Percentiles rank a stretch among this genome's conserved stretches.
phyloP scores from a whole-genome alignment of 2,888 invertebrate genomes.

The Rhaphigaster nebulosa region DNA sequence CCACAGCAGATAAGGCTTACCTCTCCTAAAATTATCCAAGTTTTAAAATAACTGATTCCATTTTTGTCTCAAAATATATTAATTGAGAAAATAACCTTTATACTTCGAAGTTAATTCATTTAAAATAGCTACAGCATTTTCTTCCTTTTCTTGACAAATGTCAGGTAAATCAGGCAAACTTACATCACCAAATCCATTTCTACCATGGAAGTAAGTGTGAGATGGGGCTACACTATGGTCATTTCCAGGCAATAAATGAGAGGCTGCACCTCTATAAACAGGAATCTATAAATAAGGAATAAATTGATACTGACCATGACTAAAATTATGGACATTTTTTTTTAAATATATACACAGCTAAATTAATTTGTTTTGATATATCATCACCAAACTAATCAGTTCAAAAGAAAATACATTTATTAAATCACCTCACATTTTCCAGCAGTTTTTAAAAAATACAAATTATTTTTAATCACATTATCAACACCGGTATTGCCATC shows the following conservation, averaged over 20 bases:
- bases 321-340: neutral
- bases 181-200: constrained; percentile 65
- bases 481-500: constrained; percentile 81
- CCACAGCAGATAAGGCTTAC: constrained; percentile 76
- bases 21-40: constrained; percentile 61
- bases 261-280: constrained; percentile 76
- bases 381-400: neutral
- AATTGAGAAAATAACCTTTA: constrained; percentile 60
- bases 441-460: constrained; percentile 58
- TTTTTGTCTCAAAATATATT: neutral
- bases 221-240: constrained; percentile 49
- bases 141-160: constrained; percentile 59
- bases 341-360: neutral
- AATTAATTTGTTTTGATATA: neutral
- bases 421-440: constrained; percentile 59
- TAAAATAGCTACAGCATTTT: constrained; percentile 63
- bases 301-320: neutral
- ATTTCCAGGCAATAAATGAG: constrained; percentile 58
- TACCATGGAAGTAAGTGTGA: constrained; percentile 62
- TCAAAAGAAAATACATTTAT: neutral
- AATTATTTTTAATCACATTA: constrained; percentile 74
- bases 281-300: constrained; percentile 74
- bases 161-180: constrained; percentile 58
- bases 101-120: constrained; percentile 61
- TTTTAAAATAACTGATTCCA: neutral